phyloP scores from a whole-genome alignment of 2,113 vertebrate species.

The Corythoichthys haematopterus region DNA sequence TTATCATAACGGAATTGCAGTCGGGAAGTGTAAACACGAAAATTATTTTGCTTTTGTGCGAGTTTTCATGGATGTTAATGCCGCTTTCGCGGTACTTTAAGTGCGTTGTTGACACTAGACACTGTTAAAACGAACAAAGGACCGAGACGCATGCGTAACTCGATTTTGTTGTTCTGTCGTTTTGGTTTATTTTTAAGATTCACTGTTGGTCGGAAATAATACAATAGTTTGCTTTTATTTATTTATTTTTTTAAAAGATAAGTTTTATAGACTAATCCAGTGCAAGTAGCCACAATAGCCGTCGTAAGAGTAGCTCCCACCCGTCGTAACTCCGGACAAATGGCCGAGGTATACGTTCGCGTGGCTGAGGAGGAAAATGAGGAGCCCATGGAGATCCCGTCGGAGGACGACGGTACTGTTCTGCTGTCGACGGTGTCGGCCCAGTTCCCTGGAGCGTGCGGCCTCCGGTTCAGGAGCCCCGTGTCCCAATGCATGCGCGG shows the following conservation, averaged over 20 bases:
- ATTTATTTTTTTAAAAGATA: neutral
- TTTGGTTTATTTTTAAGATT: neutral
- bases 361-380: conserved; percentile 98
- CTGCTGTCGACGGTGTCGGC: conserved; percentile 91
- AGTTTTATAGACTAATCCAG: conserved; percentile 23
- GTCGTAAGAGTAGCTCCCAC: neutral
- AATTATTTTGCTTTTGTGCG: neutral
- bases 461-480: conserved; percentile 90
- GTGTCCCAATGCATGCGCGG: conserved; percentile 97
- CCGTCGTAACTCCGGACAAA: conserved; percentile 31
- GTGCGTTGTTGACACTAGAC: conserved; percentile 45
- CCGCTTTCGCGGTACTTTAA: conserved; percentile 33
- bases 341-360: conserved; percentile 89
- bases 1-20: neutral
- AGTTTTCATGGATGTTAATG: conserved; percentile 20
- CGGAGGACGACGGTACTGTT: conserved; percentile 95
- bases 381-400: conserved; percentile 96
- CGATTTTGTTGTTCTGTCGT: neutral
- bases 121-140: conserved; percentile 58
- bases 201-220: neutral
- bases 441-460: conserved; percentile 95
- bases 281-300: conserved; percentile 32
- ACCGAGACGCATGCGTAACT: neutral
- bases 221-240: neutral
- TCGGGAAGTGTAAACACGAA: neutral